Conservation (phyloP, 2,113 vertebrate genomes). For the Astatotilapia flaviijosephi region DNA sequence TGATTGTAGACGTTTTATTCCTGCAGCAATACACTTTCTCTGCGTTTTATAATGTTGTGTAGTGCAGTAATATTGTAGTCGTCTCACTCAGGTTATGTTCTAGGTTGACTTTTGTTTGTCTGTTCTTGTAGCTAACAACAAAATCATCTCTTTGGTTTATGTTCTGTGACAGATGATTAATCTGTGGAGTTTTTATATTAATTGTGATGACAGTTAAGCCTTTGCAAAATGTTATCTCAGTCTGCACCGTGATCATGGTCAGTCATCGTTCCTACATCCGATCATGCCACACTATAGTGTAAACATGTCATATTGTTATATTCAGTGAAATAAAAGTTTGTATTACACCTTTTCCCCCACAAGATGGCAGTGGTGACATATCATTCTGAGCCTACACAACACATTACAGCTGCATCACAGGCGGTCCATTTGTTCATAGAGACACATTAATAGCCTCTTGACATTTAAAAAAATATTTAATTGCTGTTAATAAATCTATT, state of each 20-base stretch:
- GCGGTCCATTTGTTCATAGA: background rate
- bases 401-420: background rate
- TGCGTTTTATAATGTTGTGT: background rate
- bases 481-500: background rate
- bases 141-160: background rate
- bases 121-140: background rate
- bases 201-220: background rate
- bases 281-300: background rate
- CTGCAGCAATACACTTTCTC: conserved; percentile 36
- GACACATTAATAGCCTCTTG: background rate
- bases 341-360: conserved; percentile 27
- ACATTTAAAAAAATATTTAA: background rate
- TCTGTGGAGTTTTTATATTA: background rate
- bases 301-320: background rate
- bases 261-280: background rate
- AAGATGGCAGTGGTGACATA: conserved; percentile 45
- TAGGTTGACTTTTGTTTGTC: background rate
- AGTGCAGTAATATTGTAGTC: background rate
- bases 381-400: background rate
- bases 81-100: conserved; percentile 3
- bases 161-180: background rate
- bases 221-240: background rate
- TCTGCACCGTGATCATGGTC: background rate
- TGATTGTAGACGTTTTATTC: background rate
- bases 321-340: conserved; percentile 33